Evolutionary conservation across 2,888 invertebrate species (phyloP), one percentile per base, ranked within the genome.

Genomic region (Leptinotarsa juncta): DNA sequence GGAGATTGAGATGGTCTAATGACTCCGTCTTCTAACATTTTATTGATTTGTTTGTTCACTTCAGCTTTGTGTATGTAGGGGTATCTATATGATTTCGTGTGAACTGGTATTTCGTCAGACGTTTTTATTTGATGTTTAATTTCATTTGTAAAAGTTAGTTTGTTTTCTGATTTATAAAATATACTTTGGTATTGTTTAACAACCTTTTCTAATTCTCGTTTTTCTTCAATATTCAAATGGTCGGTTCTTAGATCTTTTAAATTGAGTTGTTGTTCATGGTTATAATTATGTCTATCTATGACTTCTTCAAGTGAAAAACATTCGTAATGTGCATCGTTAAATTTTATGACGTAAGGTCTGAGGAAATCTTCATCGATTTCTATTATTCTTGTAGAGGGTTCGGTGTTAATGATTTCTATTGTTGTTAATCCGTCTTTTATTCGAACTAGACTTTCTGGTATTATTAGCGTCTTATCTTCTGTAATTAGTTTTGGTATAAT

Each of bases 181-280:
- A 26, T 26, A 26, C 26, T 4, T 26, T 4, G 4, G 26, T 26
- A 26, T 26, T 26, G 4, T 4, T 26, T 4, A 51, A 73, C 51
- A 23, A 77, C 49, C 20, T 62, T 53, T 12, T 51, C n/a, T 65
- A 74, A 20, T 57, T 72, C n/a, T 12, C 49, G n/a, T 70, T 65
- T 72, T 32, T 74, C 65, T 72, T 70, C 73, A 12, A 20, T 2
- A 60, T 67, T 76, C 20, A 76, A 32, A 42, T 76, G 76, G 26
- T 70, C 60, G 5, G 42, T 55, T 26, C 26, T 26, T 4, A 26
- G 26, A 0, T 26, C 4, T 26, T 26, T 26, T 26, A 0, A 26
- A 4, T 67, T 53, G 26, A 15, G 53, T n/a, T 14, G 49, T 20
- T 42, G 4, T 26, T 67, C 51, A 18, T 32, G 12, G 20, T 26